Base-by-base conservation (phyloP, 2,888 invertebrate genomes). In the Rosalia funebris region DNA sequence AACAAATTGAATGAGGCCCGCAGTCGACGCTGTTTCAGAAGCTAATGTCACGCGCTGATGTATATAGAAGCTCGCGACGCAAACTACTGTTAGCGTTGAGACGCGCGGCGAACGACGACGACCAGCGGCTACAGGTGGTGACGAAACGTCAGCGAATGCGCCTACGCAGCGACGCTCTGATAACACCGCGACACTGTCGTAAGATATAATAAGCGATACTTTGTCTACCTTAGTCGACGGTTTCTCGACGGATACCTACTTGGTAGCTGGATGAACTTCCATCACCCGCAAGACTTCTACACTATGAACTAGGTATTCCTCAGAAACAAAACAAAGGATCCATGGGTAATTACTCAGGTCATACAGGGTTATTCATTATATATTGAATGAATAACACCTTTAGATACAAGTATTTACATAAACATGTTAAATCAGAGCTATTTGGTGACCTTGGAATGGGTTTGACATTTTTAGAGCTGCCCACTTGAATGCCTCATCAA, bases 1-100 rank as follows among this genome's bases (percentile, higher is more conserved):
- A 25, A 25, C 25, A 34, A 11, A n/a, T 20, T 19, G 19, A 15
- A 5, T 12, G 34, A 16, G 32, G 36, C 34, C 19, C 47, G 47
- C 36, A 1, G 36, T 19, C 16, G 42, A 36, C 47, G 47, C 3
- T 47, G 46, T 32, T 15, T 17, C 10, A 16, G 17, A 47, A n/a
- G 47, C 36, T 20, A 42, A 42, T 36, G 47, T 47, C 47, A 36
- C 47, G 47, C 47, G 47, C 7, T 47, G 47, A 16, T 47, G 16
- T 36, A 34, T 17, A 9, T 11, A 7, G 7, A 47, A 16, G 16
- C 47, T 47, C 47, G 47, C 47, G 47, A 36, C 47, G 47, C 47
- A 12, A 34, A 47, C 47, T 47, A 36, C 47, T 47, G 47, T 17
- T 16, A n/a, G 36, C 47, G 34, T 47, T 47, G 34, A 34, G 47